Conservation (phyloP, 2,888 invertebrate species). For the Catocala fraxini region DNA sequence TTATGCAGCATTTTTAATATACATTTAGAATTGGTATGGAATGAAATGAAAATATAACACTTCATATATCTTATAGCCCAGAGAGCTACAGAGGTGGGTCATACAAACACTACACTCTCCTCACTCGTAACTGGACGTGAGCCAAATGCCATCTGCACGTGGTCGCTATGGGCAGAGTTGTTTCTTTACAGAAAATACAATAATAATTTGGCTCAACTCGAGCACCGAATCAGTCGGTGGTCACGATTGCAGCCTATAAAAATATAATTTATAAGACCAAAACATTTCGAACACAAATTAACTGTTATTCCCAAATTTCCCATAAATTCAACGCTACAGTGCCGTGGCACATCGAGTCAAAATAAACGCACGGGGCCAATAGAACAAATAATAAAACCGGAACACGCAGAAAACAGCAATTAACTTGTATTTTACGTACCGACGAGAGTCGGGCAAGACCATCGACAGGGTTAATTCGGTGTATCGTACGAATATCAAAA, state of each 20-base stretch:
- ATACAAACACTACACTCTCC: no score
- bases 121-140: no score
- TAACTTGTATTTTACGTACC: slow-evolving; percentile 68
- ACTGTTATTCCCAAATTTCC: slow-evolving; percentile 1
- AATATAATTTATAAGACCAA: background rate
- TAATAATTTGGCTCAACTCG: no score
- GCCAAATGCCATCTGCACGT: no score
- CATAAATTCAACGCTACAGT: slow-evolving; percentile 5
- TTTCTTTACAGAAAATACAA: no score
- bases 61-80: no score
- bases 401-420: slow-evolving; percentile 58
- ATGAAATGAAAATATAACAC: no score
- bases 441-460: slow-evolving; percentile 54
- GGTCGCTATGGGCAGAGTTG: no score
- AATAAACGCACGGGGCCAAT: slow-evolving; percentile 54
- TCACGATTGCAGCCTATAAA: background rate
- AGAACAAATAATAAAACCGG: slow-evolving; percentile 69
- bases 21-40: no score
- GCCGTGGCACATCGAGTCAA: slow-evolving; percentile 29
- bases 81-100: no score
- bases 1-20: no score
- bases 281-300: background rate
- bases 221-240: no score
- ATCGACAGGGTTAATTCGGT: slow-evolving; percentile 46
- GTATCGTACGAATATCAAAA: slow-evolving; percentile 45